Evolutionary conservation across 1,140 invertebrate species (phyloP), one percentile per base, ranked within the genome.

Genomic region (Lepidurus arcticus): DNA sequence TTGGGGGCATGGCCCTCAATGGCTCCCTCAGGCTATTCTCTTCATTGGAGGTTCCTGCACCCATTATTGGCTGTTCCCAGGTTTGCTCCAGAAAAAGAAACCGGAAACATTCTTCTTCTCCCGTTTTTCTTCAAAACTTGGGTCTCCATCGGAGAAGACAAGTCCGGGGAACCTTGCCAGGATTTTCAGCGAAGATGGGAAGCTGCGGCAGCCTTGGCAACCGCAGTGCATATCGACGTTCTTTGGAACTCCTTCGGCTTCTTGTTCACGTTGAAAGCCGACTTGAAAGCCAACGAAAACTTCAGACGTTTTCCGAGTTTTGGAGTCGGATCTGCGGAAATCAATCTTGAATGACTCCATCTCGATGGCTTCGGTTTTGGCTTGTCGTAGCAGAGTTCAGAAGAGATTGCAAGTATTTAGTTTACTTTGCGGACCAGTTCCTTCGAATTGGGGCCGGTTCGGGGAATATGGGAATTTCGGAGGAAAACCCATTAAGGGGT

Each of bases 21-120:
- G 53, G 53, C 53, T 65, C 53, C 53, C 53, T 65, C 53, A 65
- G 21, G 53, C 53, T 65, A 65, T 65, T 65, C n/a, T 65, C 53
- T 65, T 65, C 53, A 65, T 65, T 65, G 53, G 53, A 65, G 53
- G 53, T 8, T 65, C 53, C 53, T 65, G 53, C 6, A 21, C 53
- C 53, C 53, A 65, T 65, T 65, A 65, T 65, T 65, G 53, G 53
- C 53, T 16, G 13, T 13, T 13, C 53, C 21, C 53, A 65, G 53
- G 53, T 65, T 65, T 65, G 53, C 53, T 65, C 21, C 21, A 7
- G 8, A 21, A 21, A 21, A 11, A 11, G 53, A 65, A 16, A 65
- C 7, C 7, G 53, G 53, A 21, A 21, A 21, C 10, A 9, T 65
- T 13, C 21, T 65, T 65, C 21, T 65, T 65, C 53, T 47, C 53